phyloP scores from a whole-genome alignment of 2,797 vertebrate genomes.

The Ceyx erithaca region DNA sequence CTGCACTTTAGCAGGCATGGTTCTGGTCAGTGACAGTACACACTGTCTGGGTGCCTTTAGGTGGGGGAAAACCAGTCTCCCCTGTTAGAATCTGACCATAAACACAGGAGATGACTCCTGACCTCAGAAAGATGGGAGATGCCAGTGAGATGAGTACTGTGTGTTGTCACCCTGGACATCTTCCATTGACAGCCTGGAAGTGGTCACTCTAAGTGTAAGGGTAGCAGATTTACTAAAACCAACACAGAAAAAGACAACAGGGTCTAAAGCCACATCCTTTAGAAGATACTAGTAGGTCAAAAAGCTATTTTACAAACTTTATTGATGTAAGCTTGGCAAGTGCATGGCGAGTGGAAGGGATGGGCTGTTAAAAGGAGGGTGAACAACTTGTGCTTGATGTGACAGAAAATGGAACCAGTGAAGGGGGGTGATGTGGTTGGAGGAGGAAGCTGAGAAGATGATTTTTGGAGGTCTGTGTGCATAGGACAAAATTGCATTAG shows the following conservation, averaged over 20 bases:
- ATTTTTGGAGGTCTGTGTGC: neutral
- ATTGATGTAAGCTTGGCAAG: neutral
- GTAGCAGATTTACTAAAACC: neutral
- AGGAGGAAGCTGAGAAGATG: neutral
- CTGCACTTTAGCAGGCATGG: neutral
- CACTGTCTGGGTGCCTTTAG: neutral
- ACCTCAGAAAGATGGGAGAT: neutral
- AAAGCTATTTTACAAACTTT: neutral
- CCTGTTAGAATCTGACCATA: neutral
- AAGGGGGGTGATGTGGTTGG: neutral
- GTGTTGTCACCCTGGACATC: no score
- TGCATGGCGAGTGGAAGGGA: neutral
- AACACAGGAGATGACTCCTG: neutral
- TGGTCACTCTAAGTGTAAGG: neutral
- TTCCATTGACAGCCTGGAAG: neutral
- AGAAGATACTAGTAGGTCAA: neutral
- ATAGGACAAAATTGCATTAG: neutral
- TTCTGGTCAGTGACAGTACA: fast-evolving
- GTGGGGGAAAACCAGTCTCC: neutral
- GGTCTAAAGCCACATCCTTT: neutral
- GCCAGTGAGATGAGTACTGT: neutral
- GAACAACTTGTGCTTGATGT: neutral
- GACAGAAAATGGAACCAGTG: neutral
- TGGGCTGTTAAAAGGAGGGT: neutral
- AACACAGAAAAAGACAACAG: neutral